Conservation (phyloP, 2,888 invertebrate genomes). For the Celastrina argiolus region DNA sequence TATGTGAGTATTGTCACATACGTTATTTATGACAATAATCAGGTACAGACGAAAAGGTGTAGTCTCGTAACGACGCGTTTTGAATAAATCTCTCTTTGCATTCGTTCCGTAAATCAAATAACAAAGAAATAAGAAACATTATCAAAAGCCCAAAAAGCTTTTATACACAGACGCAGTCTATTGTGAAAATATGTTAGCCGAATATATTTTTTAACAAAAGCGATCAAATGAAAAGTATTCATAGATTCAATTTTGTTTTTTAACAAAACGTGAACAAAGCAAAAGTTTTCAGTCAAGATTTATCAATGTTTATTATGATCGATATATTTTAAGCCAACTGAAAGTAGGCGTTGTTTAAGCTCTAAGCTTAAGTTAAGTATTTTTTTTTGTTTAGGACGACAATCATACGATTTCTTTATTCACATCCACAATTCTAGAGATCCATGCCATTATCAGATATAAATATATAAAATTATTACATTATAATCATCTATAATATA, state of each 20-base stretch:
- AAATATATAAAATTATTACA: too few relatives aligned
- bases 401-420: too few relatives aligned
- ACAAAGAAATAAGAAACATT: constrained; percentile 8
- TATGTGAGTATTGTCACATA: background rate
- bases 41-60: background rate
- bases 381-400: too few relatives aligned
- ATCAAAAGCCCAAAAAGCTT: constrained; percentile 3
- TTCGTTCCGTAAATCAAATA: constrained; percentile 1
- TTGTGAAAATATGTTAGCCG: background rate
- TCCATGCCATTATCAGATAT: too few relatives aligned
- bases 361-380: too few relatives aligned
- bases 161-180: background rate
- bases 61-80: background rate
- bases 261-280: background rate
- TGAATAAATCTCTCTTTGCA: background rate
- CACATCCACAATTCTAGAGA: too few relatives aligned
- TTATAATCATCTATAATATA: too few relatives aligned
- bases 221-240: constrained; percentile 8
- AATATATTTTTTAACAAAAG: background rate
- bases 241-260: background rate
- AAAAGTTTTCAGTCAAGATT: background rate
- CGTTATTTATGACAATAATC: background rate
- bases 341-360: too few relatives aligned
- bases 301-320: too few relatives aligned
- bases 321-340: too few relatives aligned